Evolutionary conservation across 2,113 vertebrate genomes (phyloP), one percentile per base, ranked within the genome.

Genomic region (Platycercus adscitus): DNA sequence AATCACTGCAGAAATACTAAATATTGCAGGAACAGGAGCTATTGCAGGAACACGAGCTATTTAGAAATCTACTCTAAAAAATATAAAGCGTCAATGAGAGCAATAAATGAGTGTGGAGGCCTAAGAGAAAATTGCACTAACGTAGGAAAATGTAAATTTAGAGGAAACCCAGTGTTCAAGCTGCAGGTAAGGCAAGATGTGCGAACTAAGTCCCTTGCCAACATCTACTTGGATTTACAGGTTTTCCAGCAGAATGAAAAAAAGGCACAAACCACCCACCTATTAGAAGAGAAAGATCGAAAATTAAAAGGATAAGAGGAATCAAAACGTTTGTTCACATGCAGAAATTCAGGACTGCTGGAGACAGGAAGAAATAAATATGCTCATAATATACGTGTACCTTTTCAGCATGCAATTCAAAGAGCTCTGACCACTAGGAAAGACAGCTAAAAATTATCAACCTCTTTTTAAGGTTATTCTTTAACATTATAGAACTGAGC

Each of bases 231-330:
- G 41, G 43, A 63, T 85, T 75, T 58, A 84, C 7, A 92, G 60
- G 39, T 25, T 92, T 92, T 78, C 50, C 43, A 63, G 5, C 5
- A 14, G 72, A 91, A 94, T 52, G 7, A 35, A 37, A 89, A 93
- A 83, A 19, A 14, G 72, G 83, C 55, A 76, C 65, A 92, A 77
- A 7, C 9, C 68, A 97, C 97, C 98, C 97, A 99, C 97, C 98
- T 98, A 97, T 95, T 97, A 87, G 97, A 96, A 95, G 79, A 98
- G 95, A 98, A 97, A 95, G 97, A 98, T 71, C 4, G 33, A 97
- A 98, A 96, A 91, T 97, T 95, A 96, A 97, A 97, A 97, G 97
- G 93, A 86, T 98, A 88, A 92, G 97, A 87, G 86, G 95, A 96
- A 92, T 95, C 66, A 90, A 93, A 93, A 60, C 58, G 83, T 39